A percentile compares a stretch with the other conserved stretches of the same genome.
These are phyloP conservation scores for Tringa solitaria DNA, from an alignment of 2,113 vertebrate genomes.

Conservation along the genomic window DNA sequence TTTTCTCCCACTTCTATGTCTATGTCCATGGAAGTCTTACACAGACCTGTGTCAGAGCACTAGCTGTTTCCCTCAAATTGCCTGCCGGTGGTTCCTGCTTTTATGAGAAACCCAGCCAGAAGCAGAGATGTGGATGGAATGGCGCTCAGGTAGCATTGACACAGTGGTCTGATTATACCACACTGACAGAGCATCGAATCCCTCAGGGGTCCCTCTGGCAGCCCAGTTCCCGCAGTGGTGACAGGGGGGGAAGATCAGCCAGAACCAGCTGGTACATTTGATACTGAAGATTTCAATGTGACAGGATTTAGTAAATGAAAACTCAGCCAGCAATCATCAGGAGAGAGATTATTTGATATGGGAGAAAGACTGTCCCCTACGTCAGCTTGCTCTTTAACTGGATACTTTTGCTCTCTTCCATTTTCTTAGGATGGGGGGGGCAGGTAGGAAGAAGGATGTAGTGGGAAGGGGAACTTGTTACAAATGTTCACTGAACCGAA, in stretches of 20 bases:
- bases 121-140: not conserved
- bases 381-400: not conserved
- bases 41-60: not conserved
- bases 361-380: not conserved
- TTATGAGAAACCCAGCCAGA: not conserved
- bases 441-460: not conserved
- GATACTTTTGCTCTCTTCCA: not conserved
- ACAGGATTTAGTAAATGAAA: not conserved
- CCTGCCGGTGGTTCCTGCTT: not conserved
- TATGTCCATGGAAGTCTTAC: not conserved
- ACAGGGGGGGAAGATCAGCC: fast-evolving
- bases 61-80: not conserved
- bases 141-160: fast-evolving
- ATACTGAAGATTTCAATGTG: not conserved
- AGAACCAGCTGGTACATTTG: not conserved
- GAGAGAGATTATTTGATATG: not conserved
- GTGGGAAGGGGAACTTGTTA: not conserved
- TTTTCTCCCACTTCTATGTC: not conserved
- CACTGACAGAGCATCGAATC: not conserved
- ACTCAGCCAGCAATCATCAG: not conserved
- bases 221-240: not conserved
- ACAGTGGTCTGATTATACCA: not conserved
- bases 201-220: not conserved
- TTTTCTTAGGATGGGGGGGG: not conserved
- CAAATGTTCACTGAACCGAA: not conserved